Percentiles rank a stretch among this genome's conserved stretches.
phyloP scores from a whole-genome alignment of 2,113 vertebrate genomes.

The Reinhardtius hippoglossoides region DNA sequence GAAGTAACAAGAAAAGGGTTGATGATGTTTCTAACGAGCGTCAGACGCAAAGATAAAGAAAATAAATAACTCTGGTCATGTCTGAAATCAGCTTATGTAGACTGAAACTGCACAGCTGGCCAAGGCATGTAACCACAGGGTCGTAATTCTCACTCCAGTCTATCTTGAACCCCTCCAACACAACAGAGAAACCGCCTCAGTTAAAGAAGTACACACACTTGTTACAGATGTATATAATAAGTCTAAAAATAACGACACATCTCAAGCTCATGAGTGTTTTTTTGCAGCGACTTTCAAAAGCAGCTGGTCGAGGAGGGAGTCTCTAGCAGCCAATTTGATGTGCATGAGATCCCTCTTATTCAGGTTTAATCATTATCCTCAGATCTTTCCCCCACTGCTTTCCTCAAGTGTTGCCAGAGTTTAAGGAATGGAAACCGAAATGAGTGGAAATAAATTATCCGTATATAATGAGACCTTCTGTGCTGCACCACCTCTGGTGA shows the following conservation, averaged over 20 bases:
- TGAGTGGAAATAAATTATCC: conserved; percentile 17
- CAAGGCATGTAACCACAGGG: too few relatives aligned
- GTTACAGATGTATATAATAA: not conserved
- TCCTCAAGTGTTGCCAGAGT: conserved; percentile 19
- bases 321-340: conserved; percentile 8
- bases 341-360: conserved; percentile 10
- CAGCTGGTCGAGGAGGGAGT: conserved; percentile 7
- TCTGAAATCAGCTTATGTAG: too few relatives aligned
- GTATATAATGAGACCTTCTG: conserved; percentile 40
- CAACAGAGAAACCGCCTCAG: not conserved
- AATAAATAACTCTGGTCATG: too few relatives aligned
- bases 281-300: conserved; percentile 8
- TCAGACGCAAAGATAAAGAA: too few relatives aligned
- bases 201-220: not conserved
- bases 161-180: not conserved
- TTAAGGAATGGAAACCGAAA: conserved; percentile 27
- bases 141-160: too few relatives aligned
- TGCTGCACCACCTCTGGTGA: conserved; percentile 29
- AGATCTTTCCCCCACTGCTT: conserved; percentile 28
- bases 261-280: not conserved
- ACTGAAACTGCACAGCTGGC: too few relatives aligned
- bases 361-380: conserved; percentile 21
- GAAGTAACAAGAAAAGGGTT: too few relatives aligned
- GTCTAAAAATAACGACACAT: conserved; percentile 9
- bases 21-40: too few relatives aligned